phyloP scores from a whole-genome alignment of 92 coral and sea anemone genomes.

The Zoanthus sociatus region DNA sequence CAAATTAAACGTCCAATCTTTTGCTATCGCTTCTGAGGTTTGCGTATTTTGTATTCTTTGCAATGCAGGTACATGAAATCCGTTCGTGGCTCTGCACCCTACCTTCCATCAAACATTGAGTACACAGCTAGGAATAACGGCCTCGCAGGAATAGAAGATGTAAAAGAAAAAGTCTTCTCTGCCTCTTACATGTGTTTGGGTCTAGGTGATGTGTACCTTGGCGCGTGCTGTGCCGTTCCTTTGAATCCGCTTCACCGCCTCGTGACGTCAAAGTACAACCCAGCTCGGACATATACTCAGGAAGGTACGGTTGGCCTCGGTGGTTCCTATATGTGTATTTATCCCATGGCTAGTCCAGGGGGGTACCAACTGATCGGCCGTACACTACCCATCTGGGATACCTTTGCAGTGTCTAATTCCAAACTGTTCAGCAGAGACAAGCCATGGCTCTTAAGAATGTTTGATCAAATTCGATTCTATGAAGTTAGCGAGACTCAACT shows the following conservation, averaged over 20 bases:
- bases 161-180: slow-evolving; percentile 57
- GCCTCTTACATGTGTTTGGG: slow-evolving; percentile 79
- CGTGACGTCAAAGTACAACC: slow-evolving; percentile 72
- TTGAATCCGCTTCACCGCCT: slow-evolving; percentile 71
- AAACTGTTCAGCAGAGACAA: slow-evolving; percentile 60
- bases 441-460: slow-evolving; percentile 74
- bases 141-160: slow-evolving; percentile 50
- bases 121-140: slow-evolving; percentile 67
- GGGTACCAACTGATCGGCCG: slow-evolving; percentile 76
- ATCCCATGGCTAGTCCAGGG: slow-evolving; percentile 78
- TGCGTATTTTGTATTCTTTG: neutral
- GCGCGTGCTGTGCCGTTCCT: slow-evolving; percentile 76
- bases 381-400: slow-evolving; percentile 74
- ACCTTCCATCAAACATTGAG: slow-evolving; percentile 75
- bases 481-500: slow-evolving; percentile 61
- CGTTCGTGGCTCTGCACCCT: slow-evolving; percentile 68
- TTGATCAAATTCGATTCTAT: slow-evolving; percentile 71
- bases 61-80: slow-evolving; percentile 60
- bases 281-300: slow-evolving; percentile 75
- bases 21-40: no score
- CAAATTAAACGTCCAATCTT: no score
- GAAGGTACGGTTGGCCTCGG: slow-evolving; percentile 79
- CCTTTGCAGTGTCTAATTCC: slow-evolving; percentile 53
- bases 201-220: slow-evolving; percentile 76
- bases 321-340: slow-evolving; percentile 79